Conservation (phyloP, 2,797 vertebrate species). For the Trichosurus vulpecula region DNA sequence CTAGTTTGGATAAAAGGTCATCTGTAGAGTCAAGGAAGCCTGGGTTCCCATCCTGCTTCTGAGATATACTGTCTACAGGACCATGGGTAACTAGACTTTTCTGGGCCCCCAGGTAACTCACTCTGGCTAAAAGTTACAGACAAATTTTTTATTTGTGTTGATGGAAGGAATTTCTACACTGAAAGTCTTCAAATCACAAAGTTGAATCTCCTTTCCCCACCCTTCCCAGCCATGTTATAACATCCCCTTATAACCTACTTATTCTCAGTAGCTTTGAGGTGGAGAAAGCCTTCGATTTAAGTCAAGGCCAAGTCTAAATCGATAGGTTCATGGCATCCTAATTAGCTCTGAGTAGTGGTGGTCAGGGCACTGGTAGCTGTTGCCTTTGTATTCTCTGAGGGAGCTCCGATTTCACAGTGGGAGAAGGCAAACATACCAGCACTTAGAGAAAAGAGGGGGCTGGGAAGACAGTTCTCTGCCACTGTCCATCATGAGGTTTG, state of each 20-base stretch:
- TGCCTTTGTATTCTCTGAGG: slow-evolving; percentile 70
- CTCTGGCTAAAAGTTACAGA: background rate
- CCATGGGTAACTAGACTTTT: background rate
- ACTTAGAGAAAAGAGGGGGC: slow-evolving; percentile 83
- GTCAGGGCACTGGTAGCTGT: background rate
- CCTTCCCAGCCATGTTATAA: background rate
- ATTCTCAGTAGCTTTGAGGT: background rate
- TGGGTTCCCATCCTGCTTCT: background rate
- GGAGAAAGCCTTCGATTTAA: fast-evolving
- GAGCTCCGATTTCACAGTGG: slow-evolving; percentile 85
- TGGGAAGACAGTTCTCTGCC: slow-evolving; percentile 87
- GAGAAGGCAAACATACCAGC: slow-evolving; percentile 83
- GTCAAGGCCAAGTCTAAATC: fast-evolving
- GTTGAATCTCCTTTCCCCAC: background rate
- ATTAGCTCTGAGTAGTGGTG: fast-evolving
- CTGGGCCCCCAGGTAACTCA: background rate
- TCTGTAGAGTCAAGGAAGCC: background rate
- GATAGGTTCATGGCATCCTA: background rate
- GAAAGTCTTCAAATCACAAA: background rate
- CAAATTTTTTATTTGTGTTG: background rate
- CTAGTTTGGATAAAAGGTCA: background rate
- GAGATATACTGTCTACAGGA: background rate
- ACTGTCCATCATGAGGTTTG: slow-evolving; percentile 82
- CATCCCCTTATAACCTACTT: background rate
- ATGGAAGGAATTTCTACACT: background rate